Evolutionary conservation across 2,797 vertebrate species (phyloP).

Genomic region (Okamejei kenojei): DNA sequence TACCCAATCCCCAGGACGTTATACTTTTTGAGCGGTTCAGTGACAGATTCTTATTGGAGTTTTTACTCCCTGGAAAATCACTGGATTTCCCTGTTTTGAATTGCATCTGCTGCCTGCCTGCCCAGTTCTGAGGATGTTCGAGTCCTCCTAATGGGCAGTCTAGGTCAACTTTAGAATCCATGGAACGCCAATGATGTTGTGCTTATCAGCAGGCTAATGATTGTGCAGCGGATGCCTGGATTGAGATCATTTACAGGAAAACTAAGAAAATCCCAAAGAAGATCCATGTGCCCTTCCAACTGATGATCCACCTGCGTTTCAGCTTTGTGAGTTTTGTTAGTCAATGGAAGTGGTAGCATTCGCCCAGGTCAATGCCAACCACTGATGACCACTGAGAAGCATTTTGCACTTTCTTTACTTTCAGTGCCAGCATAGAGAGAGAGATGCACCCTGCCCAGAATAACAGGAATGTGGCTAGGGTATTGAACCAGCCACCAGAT

Average conservation of each 20-base stretch:
- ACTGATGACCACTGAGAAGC: background rate
- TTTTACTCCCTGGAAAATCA: background rate
- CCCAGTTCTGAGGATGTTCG: background rate
- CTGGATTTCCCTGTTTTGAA: background rate
- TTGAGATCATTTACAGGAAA: background rate
- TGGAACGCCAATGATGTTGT: background rate
- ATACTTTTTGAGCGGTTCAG: background rate
- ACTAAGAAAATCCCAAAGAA: background rate
- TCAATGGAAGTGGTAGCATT: background rate
- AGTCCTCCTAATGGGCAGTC: background rate
- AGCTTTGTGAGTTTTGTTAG: background rate
- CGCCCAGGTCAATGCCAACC: too few species aligned
- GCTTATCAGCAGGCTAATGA: background rate
- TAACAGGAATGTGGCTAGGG: background rate
- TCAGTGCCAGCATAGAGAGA: background rate
- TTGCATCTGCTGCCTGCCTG: background rate
- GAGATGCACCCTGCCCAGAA: background rate
- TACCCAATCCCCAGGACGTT: background rate
- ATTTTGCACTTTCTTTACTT: background rate
- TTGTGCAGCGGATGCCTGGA: background rate
- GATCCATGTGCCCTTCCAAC: background rate
- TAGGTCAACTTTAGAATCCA: background rate
- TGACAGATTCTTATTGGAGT: background rate
- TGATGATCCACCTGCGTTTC: too few species aligned
- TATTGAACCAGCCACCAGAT: too few species aligned